Base-by-base conservation (phyloP, 2,797 vertebrate species). In the Selene dorsalis region DNA sequence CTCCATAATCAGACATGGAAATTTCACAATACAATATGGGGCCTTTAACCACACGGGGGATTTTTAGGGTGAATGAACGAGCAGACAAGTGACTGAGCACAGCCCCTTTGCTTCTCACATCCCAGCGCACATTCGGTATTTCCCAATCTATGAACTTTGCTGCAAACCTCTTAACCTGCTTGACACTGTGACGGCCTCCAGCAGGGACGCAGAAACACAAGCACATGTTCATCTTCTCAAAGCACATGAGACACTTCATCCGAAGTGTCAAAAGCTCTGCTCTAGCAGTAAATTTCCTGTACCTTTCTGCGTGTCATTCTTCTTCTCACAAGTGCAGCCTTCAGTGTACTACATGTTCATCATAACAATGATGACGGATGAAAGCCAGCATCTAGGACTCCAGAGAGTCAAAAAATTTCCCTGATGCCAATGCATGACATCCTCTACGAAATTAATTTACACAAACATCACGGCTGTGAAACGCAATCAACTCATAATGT, bases 401-500 rank as follows among this genome's bases (percentile, higher is more conserved):
- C 2, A 64, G 32, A 66, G 38, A 47, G 16, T 55, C 6, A 35
- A 35, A 28, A 67, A 38, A 43, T 24, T 11, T 43, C n/a, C 10
- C 48, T 6, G 60, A 69, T 64, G 57, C 69, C 39, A 43, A 47
- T 53, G 68, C 67, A 45, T 61, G 68, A 80, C 64, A 73, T 77
- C 45, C 38, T 76, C 57, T 43, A 14, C 50, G 41, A 68, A 87
- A 73, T 48, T 9, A 72, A 80, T 88, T 88, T 83, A 78, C 59
- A 73, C 59, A 75, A 60, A 74, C 58, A 63, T 74, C 65, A 57
- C 17, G 50, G 67, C 69, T 71, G 65, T 75, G 65, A 82, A 87
- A 85, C 66, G 43, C 58, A 87, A 88, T 83, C 84, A 86, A 73
- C 47, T 26, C 56, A 39, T 52, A 67, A 80, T 61, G 39, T 77